Percentiles rank a stretch among this genome's conserved stretches.
Evolutionary conservation across 2,888 invertebrate species (phyloP).

Genomic region (Conomelus anceps): DNA sequence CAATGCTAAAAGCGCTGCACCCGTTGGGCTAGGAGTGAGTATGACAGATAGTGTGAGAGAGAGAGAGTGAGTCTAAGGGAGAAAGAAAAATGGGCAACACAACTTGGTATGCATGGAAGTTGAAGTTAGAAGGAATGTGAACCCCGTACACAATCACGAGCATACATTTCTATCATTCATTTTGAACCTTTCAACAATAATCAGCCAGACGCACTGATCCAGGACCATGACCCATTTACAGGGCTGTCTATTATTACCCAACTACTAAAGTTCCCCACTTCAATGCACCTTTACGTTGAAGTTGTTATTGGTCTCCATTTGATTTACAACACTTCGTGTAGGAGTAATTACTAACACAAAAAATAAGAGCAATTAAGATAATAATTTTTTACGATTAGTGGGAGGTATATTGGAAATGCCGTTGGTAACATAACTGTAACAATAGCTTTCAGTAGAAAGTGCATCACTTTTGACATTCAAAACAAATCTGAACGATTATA

Average conservation of each 20-base stretch:
- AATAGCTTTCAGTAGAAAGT: background rate
- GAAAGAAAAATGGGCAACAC: background rate
- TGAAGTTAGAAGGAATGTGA: background rate
- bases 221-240: background rate
- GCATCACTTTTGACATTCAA: background rate
- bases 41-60: background rate
- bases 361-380: background rate
- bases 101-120: background rate
- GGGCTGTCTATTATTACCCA: background rate
- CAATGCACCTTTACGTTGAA: background rate
- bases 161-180: background rate
- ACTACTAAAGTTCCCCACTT: background rate
- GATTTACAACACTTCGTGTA: background rate
- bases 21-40: background rate
- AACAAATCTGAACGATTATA: background rate
- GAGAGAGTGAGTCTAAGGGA: background rate
- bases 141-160: background rate
- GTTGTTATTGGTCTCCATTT: background rate
- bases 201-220: background rate
- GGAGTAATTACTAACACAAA: background rate
- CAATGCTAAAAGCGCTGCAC: background rate
- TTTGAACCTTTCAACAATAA: background rate
- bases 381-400: background rate
- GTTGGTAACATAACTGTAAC: background rate
- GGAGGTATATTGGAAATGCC: background rate